phyloP scores from a whole-genome alignment of 2,888 invertebrate species.

The Galerucella pusilla region DNA sequence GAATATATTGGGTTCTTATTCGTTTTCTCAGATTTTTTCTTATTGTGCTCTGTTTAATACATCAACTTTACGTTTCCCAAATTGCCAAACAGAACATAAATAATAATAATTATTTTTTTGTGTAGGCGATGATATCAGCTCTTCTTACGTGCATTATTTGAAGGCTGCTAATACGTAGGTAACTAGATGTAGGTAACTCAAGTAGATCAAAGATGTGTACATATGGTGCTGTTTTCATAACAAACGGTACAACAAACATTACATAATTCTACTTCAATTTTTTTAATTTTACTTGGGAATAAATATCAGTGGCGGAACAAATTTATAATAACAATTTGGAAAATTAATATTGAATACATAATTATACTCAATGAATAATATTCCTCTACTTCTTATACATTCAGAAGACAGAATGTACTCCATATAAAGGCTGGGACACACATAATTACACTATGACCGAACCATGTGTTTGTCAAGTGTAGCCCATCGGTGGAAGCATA shows the following conservation, averaged over 20 bases:
- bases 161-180: background rate
- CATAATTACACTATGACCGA: too few relatives aligned
- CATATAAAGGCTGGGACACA: too few relatives aligned
- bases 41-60: conserved; percentile 2
- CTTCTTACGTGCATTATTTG: background rate
- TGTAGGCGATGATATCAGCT: background rate
- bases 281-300: background rate
- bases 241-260: background rate
- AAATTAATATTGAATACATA: too few relatives aligned
- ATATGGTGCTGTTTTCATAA: conserved; percentile 1
- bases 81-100: background rate
- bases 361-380: too few relatives aligned
- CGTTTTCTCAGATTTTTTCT: background rate
- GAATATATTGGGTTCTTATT: too few relatives aligned
- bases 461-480: too few relatives aligned
- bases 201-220: conserved; percentile 5
- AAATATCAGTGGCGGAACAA: background rate
- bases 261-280: background rate
- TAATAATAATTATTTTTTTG: conserved; percentile 1
- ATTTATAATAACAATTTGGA: background rate
- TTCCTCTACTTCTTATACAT: too few relatives aligned
- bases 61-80: background rate
- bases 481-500: too few relatives aligned
- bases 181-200: conserved; percentile 3
- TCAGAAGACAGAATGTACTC: too few relatives aligned